Evolutionary conservation across 2,113 vertebrate species (phyloP).

Genomic region (Pagrus major): DNA sequence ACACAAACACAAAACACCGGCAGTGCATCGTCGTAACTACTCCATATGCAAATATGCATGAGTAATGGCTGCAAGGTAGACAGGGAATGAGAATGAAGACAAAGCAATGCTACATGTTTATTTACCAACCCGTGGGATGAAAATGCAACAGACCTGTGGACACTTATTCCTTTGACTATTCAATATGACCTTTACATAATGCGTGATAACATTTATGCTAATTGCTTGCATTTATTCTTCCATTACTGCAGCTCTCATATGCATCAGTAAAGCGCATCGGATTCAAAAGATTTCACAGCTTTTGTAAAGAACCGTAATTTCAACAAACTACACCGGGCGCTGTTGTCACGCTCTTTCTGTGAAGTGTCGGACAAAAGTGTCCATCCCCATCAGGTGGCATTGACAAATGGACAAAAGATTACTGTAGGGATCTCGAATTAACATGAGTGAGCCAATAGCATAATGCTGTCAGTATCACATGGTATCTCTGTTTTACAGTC

Average conservation of each 20-base stretch:
- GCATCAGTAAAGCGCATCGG: not conserved
- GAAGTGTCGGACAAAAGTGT: not conserved
- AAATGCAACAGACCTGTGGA: conserved; percentile 14
- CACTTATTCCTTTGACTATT: conserved; percentile 40
- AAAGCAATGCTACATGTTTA: conserved; percentile 44
- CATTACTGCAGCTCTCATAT: not conserved
- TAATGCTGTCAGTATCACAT: no score
- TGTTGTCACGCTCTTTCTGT: not conserved
- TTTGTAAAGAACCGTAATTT: not conserved
- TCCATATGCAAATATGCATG: conserved; percentile 54
- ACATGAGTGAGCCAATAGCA: no score
- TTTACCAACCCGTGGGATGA: conserved; percentile 50
- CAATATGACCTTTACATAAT: conserved; percentile 40
- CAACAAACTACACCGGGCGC: not conserved
- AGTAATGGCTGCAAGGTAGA: conserved; percentile 45
- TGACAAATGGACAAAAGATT: no score
- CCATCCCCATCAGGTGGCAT: conserved; percentile 8
- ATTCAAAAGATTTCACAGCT: conserved; percentile 15
- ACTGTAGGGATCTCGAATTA: no score
- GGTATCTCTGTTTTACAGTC: no score
- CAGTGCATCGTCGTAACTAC: conserved; percentile 31
- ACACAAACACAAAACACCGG: not conserved
- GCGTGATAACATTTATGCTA: conserved; percentile 28
- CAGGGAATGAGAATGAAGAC: conserved; percentile 44
- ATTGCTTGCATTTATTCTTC: conserved; percentile 29